Base-by-base conservation (phyloP, 2,888 invertebrate species). In the Hypena proboscidalis region DNA sequence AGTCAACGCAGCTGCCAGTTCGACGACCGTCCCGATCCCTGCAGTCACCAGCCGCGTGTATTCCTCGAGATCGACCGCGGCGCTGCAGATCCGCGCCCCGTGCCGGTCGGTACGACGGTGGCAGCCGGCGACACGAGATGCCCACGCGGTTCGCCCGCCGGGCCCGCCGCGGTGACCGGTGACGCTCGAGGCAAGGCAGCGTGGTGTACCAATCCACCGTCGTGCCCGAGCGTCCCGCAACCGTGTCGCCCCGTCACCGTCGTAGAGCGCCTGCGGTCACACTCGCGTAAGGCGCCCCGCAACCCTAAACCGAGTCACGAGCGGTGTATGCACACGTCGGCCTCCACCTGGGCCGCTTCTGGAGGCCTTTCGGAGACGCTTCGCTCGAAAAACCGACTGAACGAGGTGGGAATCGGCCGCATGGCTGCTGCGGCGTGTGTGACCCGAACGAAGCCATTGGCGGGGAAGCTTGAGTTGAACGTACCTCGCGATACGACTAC, bases 41-140 rank as follows among this genome's bases (percentile, higher is more conserved):
- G 57, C 17, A 29, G 29, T 52, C 62, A 64, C 44, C 2, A 7
- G n/a, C 38, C 49, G 25, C 57, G 74, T 8, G 45, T 74, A 1
- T 48, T 81, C 17, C 17, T 79, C 3, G 68, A 77, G 31, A 61
- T 82, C 11, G 75, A 81, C 17, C 77, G 83, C 14, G 25, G 23
- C 4, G 14, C 31, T 4, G 11, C 56, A 17, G 27, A 13, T 56
- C 8, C 78, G 77, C 2, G 2, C 15, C 3, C 67, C 64, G 10
- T 72, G 48, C 80, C 74, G 32, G 10, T 20, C 53, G 15, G n/a
- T 4, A 6, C 26, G n/a, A 1, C 26, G 5, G 8, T 9, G 1
- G 22, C 5, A 8, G 4, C 20, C 6, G 3, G 20, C 6, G 13
- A 13, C n/a, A 8, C 2, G 15, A 15, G 17, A 1, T 9, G 20